Evolutionary conservation across 2,113 vertebrate species (phyloP).

Genomic region (Amazona vittata): DNA sequence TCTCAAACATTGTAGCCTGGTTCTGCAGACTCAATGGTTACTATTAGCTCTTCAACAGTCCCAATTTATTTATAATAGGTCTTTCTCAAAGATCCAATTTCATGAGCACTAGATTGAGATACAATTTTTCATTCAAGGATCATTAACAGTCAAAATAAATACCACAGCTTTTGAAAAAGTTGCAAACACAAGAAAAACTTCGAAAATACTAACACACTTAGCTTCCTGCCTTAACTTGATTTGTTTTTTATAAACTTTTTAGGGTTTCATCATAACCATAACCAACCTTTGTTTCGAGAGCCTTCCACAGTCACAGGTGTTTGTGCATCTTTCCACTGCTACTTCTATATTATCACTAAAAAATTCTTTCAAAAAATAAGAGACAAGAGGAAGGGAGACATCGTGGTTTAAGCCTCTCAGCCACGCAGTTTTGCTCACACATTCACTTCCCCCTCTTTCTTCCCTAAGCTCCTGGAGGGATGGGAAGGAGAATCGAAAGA

Average conservation of each 20-base stretch:
- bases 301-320: neutral
- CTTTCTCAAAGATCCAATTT: neutral
- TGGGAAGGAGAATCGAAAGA: no score
- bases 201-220: neutral
- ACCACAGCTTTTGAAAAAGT: neutral
- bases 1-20: neutral
- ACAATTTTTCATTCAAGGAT: neutral
- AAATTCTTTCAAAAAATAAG: neutral
- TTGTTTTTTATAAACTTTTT: neutral
- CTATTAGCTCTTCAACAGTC: neutral
- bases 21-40: neutral
- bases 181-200: neutral
- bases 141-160: neutral
- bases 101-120: neutral
- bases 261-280: neutral
- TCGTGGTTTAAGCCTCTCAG: no score
- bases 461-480: no score
- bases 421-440: no score
- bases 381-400: neutral
- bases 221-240: neutral
- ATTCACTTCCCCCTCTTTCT: no score
- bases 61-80: neutral
- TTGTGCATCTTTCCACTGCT: neutral
- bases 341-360: neutral
- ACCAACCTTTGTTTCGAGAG: neutral